These are phyloP conservation scores for Mayetiola destructor DNA, from an alignment of 2,888 invertebrate genomes.

Conservation along the genomic window DNA sequence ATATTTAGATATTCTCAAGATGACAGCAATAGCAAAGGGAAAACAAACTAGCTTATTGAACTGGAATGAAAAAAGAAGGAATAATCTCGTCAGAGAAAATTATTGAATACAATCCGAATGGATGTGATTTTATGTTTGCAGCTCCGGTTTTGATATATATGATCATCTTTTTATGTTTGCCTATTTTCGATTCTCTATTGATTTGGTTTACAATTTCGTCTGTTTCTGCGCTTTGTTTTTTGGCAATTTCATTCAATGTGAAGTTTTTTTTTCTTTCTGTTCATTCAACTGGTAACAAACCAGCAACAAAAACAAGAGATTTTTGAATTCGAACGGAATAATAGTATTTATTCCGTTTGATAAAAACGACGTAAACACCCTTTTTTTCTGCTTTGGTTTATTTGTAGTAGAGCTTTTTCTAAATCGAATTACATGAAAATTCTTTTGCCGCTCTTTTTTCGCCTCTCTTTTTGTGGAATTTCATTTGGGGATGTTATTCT, in stretches of 20 bases:
- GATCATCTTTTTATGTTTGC: constrained; percentile 1
- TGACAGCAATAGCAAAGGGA: too few relatives aligned
- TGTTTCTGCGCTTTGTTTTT: neutral
- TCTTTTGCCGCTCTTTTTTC: constrained; percentile 6
- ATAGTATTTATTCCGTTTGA: constrained; percentile 1
- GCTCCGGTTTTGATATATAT: constrained; percentile 1
- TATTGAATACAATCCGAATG: too few relatives aligned
- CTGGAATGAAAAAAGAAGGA: too few relatives aligned
- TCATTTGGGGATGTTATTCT: neutral
- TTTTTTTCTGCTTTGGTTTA: constrained; percentile 8
- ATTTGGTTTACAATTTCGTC: neutral
- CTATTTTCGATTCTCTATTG: neutral
- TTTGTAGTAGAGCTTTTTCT: constrained; percentile 13
- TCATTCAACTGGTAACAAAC: neutral
- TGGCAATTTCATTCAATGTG: too few relatives aligned
- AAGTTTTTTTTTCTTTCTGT: neutral
- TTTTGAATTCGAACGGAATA: neutral
- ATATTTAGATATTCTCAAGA: too few relatives aligned
- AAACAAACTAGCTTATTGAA: too few relatives aligned
- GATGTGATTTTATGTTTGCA: too few relatives aligned
- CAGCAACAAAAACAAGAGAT: neutral
- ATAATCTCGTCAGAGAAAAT: too few relatives aligned
- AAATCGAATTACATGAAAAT: constrained; percentile 14
- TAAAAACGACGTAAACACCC: constrained; percentile 9
- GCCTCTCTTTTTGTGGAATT: neutral